Percentiles rank a stretch among this genome's conserved stretches.
Conservation (phyloP, 2,113 vertebrate genomes). For the Orthonyx spaldingii region DNA sequence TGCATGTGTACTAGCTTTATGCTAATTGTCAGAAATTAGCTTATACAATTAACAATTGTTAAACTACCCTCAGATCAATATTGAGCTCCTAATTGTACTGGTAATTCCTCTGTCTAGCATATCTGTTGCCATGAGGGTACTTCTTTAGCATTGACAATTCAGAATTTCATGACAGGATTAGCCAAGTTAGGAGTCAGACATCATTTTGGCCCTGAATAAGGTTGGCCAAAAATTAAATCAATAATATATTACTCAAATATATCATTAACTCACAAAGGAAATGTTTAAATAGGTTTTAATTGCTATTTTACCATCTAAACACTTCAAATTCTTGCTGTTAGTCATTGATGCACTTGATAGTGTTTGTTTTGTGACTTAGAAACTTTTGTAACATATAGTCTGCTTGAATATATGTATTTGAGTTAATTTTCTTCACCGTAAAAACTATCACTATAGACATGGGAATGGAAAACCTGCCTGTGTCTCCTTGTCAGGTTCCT, state of each 20-base stretch:
- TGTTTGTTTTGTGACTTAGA: neutral
- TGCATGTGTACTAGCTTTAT: neutral
- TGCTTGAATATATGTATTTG: neutral
- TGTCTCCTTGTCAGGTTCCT: neutral
- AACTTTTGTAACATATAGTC: neutral
- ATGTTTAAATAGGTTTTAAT: neutral
- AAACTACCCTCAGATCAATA: neutral
- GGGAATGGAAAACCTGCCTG: neutral
- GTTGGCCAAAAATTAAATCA: neutral
- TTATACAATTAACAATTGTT: neutral
- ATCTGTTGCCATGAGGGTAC: neutral
- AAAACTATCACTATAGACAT: neutral
- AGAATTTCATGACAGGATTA: neutral
- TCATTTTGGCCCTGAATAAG: neutral
- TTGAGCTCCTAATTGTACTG: neutral
- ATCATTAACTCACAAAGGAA: neutral
- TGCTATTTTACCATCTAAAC: neutral
- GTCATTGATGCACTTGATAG: neutral
- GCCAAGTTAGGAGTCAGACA: neutral
- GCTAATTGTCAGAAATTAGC: neutral
- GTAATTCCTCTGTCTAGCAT: neutral
- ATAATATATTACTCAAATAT: neutral
- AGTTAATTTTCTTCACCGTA: neutral
- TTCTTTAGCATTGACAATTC: neutral
- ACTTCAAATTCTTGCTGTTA: neutral